Base-by-base conservation (phyloP, 2,797 vertebrate genomes). In the Eupleurogrammus muticus region DNA sequence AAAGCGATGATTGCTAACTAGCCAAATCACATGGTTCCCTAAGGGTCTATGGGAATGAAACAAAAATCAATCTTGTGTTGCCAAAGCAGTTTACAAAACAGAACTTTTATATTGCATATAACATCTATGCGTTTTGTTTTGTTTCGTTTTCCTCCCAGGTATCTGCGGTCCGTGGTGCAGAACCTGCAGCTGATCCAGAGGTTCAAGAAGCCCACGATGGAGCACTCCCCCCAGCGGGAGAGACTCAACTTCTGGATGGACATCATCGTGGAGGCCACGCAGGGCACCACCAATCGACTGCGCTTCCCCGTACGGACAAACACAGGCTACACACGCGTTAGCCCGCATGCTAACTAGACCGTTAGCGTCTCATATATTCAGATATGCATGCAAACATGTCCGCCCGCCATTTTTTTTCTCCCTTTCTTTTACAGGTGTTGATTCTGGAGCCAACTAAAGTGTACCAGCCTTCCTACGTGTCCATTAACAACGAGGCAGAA, bases 231-330 rank as follows among this genome's bases (percentile, higher is more conserved):
- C 42, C 95, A 92, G 80, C 90, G 96, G 86, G 95, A 99, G 80
- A 94, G 89, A 70, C 93, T 99, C 75, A 95, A 95, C 91, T 99
- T 99, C 93, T 99, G 98, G 98, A 95, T 99, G 94, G 97, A 99
- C 90, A 96, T 98, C 80, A 97, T 99, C 48, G 97, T 97, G n/a
- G 97, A 99, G 86, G 96, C 97, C 79, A 97, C 97, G 6, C 95
- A 96, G 70, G 87, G 94, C 75, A 95, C 94, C 82, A 95, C 94
- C 65, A 95, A 95, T 53, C 94, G 96, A 63, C 93, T 97, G 77
- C 94, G 97, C 68, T 99, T 99, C 92, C 97, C 97, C 28, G 97
- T 99, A 96, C 89, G 84, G 81, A 85, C 24, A 23, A n/a, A 12
- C 62, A 23, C 5, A 24, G 28, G 28, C 28, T 3, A 23, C 16